Evolutionary conservation across 2,797 vertebrate species (phyloP).

Genomic region (Pantherophis alleghaniensis): DNA sequence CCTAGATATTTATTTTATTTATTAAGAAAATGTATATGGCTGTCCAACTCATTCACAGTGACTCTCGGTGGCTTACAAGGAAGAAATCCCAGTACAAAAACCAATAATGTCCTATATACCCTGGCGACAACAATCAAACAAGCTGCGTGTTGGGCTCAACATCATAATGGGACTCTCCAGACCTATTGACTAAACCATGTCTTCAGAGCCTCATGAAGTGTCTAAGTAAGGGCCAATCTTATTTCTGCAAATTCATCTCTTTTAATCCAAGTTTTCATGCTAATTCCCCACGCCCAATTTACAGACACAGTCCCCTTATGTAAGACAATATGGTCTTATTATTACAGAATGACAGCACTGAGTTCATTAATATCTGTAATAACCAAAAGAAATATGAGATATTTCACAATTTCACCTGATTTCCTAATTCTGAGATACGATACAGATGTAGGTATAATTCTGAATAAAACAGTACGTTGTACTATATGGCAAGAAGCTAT

Average conservation of each 20-base stretch:
- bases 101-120: background rate
- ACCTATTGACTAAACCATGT: background rate
- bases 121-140: background rate
- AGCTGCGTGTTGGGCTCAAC: background rate
- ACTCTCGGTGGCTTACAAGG: background rate
- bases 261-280: background rate
- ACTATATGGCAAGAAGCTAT: slow-evolving; percentile 2
- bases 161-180: background rate
- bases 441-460: slow-evolving; percentile 4
- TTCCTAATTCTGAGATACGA: background rate
- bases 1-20: background rate
- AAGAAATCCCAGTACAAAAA: background rate
- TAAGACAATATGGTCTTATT: background rate
- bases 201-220: background rate
- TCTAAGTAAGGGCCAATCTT: background rate
- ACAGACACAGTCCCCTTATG: too few species aligned
- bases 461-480: background rate
- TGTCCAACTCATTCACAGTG: background rate
- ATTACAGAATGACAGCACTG: background rate
- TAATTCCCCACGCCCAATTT: background rate
- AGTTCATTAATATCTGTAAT: background rate
- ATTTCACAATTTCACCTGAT: background rate
- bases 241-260: background rate
- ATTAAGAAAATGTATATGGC: background rate
- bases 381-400: background rate